Evolutionary conservation across 1,140 invertebrate genomes (phyloP), one percentile per base, ranked within the genome.

Genomic region (Achroia grisella): DNA sequence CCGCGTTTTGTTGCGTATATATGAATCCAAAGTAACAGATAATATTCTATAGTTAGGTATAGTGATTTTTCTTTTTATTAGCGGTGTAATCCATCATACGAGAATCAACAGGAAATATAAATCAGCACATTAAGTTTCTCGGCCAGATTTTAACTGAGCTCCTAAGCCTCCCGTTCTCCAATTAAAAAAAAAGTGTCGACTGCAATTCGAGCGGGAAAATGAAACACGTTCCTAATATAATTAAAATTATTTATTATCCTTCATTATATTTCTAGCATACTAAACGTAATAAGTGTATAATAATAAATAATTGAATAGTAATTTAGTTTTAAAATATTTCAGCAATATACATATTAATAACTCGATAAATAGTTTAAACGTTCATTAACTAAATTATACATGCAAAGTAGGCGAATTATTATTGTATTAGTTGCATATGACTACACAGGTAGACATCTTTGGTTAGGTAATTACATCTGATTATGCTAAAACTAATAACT

Each of bases 241-340:
- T 87, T 87, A 87, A 86, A 87, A 87, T 87, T 86, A 87, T 87
- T 87, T 87, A 87, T 87, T 87, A 87, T 87, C 86, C 77, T 86
- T 86, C 84, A 82, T 87, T 80, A 87, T 86, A 87, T 83, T 84
- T 86, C 86, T 86, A 87, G 86, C 84, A 86, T 86, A 83, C 86
- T 87, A 87, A 87, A 87, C 84, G 80, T 87, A 87, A 87, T 87
- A 86, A 86, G 82, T 87, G 86, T 87, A 86, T 86, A 85, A 83
- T 83, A 80, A 82, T 82, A 86, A 86, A 87, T 87, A 87, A 87
- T 87, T 82, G 83, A 86, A 84, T 86, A 86, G 71, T 82, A 80
- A 78, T 83, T 83, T 83, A 86, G 69, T 80, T 80, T 84, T 67
- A 66, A 82, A 86, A 83, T 79, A 74, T 80, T 71, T 81, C 71